phyloP scores from a whole-genome alignment of 2,113 vertebrate genomes.

The Aegithalos caudatus region DNA sequence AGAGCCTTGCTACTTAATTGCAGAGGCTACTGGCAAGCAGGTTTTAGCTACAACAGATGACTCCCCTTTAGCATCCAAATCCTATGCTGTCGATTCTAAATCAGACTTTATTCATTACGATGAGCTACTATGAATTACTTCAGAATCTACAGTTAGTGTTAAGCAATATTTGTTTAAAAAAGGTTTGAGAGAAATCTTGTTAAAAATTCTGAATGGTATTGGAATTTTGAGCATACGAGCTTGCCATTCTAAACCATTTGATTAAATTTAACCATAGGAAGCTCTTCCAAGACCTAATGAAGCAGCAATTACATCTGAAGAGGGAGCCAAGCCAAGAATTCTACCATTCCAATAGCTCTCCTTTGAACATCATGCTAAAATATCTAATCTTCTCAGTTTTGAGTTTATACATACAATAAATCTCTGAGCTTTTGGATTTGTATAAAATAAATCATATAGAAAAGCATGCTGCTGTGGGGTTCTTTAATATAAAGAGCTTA shows the following conservation, averaged over 20 bases:
- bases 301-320: slow-evolving; percentile 84
- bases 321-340: slow-evolving; percentile 76
- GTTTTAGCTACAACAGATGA: slow-evolving; percentile 62
- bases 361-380: slow-evolving; percentile 70
- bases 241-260: slow-evolving; percentile 81
- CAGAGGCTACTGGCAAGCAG: slow-evolving; percentile 56
- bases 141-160: slow-evolving; percentile 46
- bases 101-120: slow-evolving; percentile 45
- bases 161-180: slow-evolving; percentile 60
- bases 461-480: fast-evolving
- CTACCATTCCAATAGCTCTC: slow-evolving; percentile 72
- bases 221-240: slow-evolving; percentile 71
- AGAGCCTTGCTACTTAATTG: slow-evolving; percentile 57
- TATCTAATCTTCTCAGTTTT: slow-evolving; percentile 60
- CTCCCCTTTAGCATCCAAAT: slow-evolving; percentile 53
- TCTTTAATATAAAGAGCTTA: not conserved
- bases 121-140: slow-evolving; percentile 43
- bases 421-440: slow-evolving; percentile 23
- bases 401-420: slow-evolving; percentile 30
- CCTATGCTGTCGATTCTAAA: not conserved
- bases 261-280: slow-evolving; percentile 86
- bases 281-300: slow-evolving; percentile 83
- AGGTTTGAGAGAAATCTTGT: slow-evolving; percentile 59
- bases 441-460: not conserved
- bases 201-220: slow-evolving; percentile 66